phyloP scores from a whole-genome alignment of 2,888 invertebrate species.

The Aphidius colemani region DNA sequence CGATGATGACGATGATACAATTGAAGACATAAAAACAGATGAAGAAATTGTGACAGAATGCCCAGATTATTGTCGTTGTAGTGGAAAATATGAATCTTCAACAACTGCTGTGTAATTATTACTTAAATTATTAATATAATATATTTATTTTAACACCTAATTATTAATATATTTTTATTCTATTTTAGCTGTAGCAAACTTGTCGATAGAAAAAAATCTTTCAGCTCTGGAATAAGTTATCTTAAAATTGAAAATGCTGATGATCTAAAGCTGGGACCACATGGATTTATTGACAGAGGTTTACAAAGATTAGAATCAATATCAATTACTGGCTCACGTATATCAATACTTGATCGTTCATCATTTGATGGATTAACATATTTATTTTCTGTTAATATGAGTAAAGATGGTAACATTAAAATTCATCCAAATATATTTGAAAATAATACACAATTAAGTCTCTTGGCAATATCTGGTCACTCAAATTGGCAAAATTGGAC shows the following conservation, averaged over 20 bases:
- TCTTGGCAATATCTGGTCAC: constrained; percentile 72
- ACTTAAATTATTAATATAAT: neutral
- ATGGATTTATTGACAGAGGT: constrained; percentile 62
- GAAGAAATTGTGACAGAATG: constrained; percentile 49
- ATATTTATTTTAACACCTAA: neutral
- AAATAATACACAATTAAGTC: constrained; percentile 68
- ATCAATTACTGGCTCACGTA: constrained; percentile 72
- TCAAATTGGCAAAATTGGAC: constrained; percentile 62
- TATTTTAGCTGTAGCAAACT: constrained; percentile 69
- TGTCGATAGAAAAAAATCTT: constrained; percentile 67
- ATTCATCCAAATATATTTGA: constrained; percentile 75
- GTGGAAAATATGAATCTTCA: constrained; percentile 46
- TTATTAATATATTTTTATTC: neutral
- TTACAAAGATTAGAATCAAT: constrained; percentile 71
- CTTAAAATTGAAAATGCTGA: constrained; percentile 70
- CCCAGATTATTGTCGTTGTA: constrained; percentile 52
- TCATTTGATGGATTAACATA: constrained; percentile 73
- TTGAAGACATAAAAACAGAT: constrained; percentile 43
- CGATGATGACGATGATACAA: constrained; percentile 36
- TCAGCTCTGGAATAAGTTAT: constrained; percentile 70
- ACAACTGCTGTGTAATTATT: constrained; percentile 50
- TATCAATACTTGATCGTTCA: constrained; percentile 69
- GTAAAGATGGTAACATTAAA: constrained; percentile 69
- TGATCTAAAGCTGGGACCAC: constrained; percentile 49
- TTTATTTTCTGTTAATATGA: constrained; percentile 72